Evolutionary conservation across 1,140 invertebrate genomes (phyloP).

Genomic region (Magallana gigas): DNA sequence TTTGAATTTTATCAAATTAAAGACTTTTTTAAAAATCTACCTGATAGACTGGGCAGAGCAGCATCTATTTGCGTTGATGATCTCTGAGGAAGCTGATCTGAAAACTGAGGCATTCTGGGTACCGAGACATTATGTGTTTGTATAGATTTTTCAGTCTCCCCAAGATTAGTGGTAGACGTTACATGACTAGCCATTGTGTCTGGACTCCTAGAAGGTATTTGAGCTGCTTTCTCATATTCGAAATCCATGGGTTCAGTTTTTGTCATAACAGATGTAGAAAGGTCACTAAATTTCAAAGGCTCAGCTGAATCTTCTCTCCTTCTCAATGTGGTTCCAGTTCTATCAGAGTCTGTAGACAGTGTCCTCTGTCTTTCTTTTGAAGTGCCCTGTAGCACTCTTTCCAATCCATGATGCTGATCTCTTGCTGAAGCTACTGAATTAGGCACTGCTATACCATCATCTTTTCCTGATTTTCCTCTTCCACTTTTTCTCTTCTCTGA

Average conservation of each 20-base stretch:
- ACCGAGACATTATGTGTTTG: not conserved
- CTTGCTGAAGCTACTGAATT: not conserved
- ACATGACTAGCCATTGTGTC: not conserved
- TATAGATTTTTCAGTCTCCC: not conserved
- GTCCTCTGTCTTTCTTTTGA: constrained; percentile 4
- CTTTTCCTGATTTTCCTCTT: not conserved
- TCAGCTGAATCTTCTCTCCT: not conserved
- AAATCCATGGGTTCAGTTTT: constrained; percentile 42
- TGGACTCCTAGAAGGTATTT: not conserved
- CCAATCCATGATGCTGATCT: not conserved
- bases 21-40: not conserved
- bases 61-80: constrained; percentile 3
- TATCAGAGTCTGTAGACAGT: not conserved
- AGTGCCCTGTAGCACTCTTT: not conserved
- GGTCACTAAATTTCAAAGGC: not conserved
- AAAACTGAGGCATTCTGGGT: constrained; percentile 14
- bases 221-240: constrained; percentile 16
- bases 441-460: not conserved
- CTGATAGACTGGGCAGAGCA: not conserved
- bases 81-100: not conserved
- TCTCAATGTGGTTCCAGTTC: not conserved
- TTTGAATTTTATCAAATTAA: too few species aligned
- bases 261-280: not conserved
- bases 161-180: not conserved
- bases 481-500: not conserved